phyloP scores from a whole-genome alignment of 2,888 invertebrate species.

The Noctua fimbriata region DNA sequence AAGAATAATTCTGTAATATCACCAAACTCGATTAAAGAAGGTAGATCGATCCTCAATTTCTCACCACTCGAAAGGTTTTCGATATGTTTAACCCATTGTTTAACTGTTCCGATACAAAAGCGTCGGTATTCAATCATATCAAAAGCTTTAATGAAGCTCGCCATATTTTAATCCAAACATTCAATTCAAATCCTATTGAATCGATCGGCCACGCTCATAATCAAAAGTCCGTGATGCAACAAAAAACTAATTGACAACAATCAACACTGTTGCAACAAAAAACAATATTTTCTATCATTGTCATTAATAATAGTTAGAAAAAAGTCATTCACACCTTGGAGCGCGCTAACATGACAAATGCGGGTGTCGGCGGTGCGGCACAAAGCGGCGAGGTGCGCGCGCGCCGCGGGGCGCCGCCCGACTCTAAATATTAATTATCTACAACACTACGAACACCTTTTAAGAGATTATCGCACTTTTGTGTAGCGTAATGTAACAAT shows the following conservation, averaged over 20 bases:
- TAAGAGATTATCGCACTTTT: conserved; percentile 88
- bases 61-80: conserved; percentile 46
- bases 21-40: conserved; percentile 46
- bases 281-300: conserved; percentile 90
- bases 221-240: conserved; percentile 81
- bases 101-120: conserved; percentile 68
- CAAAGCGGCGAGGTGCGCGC: conserved; percentile 82
- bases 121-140: conserved; percentile 75
- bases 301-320: conserved; percentile 89
- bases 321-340: conserved; percentile 90
- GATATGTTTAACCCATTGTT: conserved; percentile 70
- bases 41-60: conserved; percentile 29
- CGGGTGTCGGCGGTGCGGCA: conserved; percentile 80
- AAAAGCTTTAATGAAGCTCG: conserved; percentile 83
- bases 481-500: conserved; percentile 82
- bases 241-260: conserved; percentile 90
- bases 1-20: conserved; percentile 45
- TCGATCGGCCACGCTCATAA: conserved; percentile 86
- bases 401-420: conserved; percentile 86
- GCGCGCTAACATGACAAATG: conserved; percentile 90
- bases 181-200: conserved; percentile 85
- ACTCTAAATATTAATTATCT: conserved; percentile 90
- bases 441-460: conserved; percentile 88
- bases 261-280: conserved; percentile 88
- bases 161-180: conserved; percentile 88